phyloP scores from a whole-genome alignment of 2,888 invertebrate genomes.

The Ethmia dodecea region DNA sequence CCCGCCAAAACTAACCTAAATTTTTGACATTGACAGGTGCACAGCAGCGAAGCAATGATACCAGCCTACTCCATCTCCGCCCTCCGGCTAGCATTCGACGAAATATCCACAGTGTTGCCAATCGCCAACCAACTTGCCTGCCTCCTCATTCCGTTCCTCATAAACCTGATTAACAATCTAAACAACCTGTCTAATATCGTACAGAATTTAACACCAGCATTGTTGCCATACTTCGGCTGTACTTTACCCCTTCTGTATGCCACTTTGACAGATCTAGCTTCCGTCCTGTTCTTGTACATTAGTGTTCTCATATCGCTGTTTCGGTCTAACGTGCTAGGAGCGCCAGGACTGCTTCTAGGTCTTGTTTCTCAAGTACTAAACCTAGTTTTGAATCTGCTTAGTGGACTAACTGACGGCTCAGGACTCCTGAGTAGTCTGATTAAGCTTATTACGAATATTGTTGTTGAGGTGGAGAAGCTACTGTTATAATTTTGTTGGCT shows the following conservation, averaged over 20 bases:
- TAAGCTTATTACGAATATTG: constrained; percentile 51
- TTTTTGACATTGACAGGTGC: no score
- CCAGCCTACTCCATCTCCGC: constrained; percentile 65
- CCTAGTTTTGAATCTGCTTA: constrained; percentile 49
- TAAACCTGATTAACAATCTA: constrained; percentile 63
- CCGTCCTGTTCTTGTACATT: constrained; percentile 61
- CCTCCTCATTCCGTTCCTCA: constrained; percentile 57
- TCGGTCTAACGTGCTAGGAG: constrained; percentile 57
- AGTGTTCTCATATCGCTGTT: constrained; percentile 63
- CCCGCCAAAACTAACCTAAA: constrained; percentile 10
- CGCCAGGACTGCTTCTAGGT: constrained; percentile 50
- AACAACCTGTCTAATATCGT: constrained; percentile 67
- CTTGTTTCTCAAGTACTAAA: constrained; percentile 52
- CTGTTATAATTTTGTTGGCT: constrained; percentile 28
- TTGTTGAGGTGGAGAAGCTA: constrained; percentile 60
- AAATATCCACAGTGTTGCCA: constrained; percentile 56
- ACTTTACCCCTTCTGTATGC: constrained; percentile 60
- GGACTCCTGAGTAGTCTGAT: constrained; percentile 53
- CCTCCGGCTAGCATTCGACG: constrained; percentile 58
- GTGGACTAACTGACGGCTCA: constrained; percentile 52
- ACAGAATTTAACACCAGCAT: constrained; percentile 61
- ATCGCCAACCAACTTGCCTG: constrained; percentile 60
- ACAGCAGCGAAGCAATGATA: constrained; percentile 55
- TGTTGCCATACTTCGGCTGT: constrained; percentile 65
- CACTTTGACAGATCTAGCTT: constrained; percentile 61